Percentiles rank a stretch among this genome's conserved stretches.
Evolutionary conservation across 1,140 invertebrate species (phyloP).

Genomic region (Camponotus pennsylvanicus): DNA sequence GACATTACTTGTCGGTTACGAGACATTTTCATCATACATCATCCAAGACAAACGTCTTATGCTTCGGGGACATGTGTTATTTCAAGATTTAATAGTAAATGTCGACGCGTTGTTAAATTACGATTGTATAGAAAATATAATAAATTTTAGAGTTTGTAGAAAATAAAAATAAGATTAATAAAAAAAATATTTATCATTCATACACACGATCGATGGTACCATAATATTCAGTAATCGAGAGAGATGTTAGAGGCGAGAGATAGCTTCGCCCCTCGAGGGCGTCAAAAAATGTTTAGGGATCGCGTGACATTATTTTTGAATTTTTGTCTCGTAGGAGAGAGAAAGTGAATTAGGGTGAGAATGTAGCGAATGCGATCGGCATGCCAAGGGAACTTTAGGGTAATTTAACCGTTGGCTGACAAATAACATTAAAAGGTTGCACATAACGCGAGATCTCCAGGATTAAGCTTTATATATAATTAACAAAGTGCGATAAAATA

Average conservation of each 20-base stretch:
- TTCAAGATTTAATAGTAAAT: constrained; percentile 26
- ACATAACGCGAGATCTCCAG: neutral
- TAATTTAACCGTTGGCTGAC: constrained; percentile 31
- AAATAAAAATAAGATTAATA: constrained; percentile 11
- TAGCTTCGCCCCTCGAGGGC: constrained; percentile 16
- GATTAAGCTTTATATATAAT: neutral
- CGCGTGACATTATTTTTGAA: constrained; percentile 46
- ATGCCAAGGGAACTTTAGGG: constrained; percentile 25
- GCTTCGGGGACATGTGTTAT: neutral
- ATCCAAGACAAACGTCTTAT: constrained; percentile 40
- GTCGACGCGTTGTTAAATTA: neutral
- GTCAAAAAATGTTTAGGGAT: constrained; percentile 35
- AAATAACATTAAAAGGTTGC: constrained; percentile 32
- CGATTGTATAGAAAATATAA: neutral
- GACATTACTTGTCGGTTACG: constrained; percentile 68
- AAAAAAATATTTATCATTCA: neutral
- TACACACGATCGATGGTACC: neutral
- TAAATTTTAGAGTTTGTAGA: neutral
- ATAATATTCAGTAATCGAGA: neutral
- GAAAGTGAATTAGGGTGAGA: constrained; percentile 27
- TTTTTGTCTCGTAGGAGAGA: constrained; percentile 44
- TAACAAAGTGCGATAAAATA: neutral
- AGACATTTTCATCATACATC: constrained; percentile 73
- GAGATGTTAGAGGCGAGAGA: constrained; percentile 19
- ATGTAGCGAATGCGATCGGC: constrained; percentile 49